Evolutionary conservation across 2,797 vertebrate genomes (phyloP).

Genomic region (Picus viridis): DNA sequence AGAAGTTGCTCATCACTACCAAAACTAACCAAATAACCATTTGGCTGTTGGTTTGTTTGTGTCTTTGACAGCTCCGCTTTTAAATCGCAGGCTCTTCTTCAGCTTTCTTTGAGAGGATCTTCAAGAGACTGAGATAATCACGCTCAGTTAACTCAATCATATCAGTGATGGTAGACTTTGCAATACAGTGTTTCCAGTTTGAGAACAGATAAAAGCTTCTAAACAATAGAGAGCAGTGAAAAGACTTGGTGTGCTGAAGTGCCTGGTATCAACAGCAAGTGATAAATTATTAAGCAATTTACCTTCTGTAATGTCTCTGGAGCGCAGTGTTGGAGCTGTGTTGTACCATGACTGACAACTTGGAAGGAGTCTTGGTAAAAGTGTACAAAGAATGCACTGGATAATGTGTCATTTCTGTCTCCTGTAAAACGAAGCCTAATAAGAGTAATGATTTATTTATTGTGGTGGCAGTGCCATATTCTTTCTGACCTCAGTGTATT

Average conservation of each 20-base stretch:
- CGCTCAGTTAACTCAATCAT: not conserved
- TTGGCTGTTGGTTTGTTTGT: not conserved
- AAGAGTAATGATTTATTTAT: constrained; percentile 39
- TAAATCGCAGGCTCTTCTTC: not conserved
- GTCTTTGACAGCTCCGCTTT: not conserved
- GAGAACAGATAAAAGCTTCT: constrained; percentile 63
- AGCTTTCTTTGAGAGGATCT: not conserved
- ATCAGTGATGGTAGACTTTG: not conserved
- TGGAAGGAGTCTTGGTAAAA: constrained; percentile 49
- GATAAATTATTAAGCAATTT: constrained; percentile 77
- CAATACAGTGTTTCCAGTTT: not conserved
- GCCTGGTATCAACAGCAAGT: constrained; percentile 34
- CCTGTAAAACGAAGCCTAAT: constrained; percentile 8
- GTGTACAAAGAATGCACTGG: constrained; percentile 30
- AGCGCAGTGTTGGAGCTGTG: not conserved
- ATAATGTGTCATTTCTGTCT: constrained; percentile 18
- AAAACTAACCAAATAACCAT: not conserved
- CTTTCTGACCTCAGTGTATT: not conserved
- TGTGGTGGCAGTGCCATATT: not conserved
- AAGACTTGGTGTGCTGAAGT: constrained; percentile 48
- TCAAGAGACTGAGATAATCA: not conserved
- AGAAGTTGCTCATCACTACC: not conserved
- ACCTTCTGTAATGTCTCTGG: constrained; percentile 59
- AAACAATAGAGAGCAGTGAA: constrained; percentile 60
- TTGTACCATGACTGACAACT: constrained; percentile 61